Evolutionary conservation across 2,797 vertebrate species (phyloP).

Genomic region (Botia kubotai): DNA sequence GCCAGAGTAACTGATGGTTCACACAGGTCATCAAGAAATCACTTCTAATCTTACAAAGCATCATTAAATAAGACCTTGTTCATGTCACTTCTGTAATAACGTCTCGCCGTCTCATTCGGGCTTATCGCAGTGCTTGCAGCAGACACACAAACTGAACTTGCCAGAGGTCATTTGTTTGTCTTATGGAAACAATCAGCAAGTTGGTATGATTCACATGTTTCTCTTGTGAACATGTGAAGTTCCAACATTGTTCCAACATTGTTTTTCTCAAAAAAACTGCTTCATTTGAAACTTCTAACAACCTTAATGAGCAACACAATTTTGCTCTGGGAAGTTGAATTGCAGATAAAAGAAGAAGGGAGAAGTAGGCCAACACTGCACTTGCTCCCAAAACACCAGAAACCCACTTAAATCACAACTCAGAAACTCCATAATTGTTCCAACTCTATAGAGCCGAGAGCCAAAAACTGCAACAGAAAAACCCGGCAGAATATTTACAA

Average conservation of each 20-base stretch:
- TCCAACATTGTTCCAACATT: too few species aligned
- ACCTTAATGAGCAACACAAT: conserved; percentile 63
- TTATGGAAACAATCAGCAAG: not conserved
- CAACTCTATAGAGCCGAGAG: conserved; percentile 42
- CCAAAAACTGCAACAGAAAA: conserved; percentile 38
- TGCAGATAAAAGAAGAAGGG: conserved; percentile 63
- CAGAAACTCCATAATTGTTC: conserved; percentile 45
- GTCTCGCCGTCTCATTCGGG: conserved; percentile 4
- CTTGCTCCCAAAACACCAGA: conserved; percentile 67
- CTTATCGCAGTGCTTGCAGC: not conserved
- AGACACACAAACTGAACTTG: conserved; percentile 7
- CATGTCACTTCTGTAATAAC: conserved; percentile 56
- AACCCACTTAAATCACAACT: conserved; percentile 69
- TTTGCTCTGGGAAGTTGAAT: conserved; percentile 61
- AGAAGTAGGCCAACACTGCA: conserved; percentile 75
- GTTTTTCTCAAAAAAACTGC: conserved; percentile 27
- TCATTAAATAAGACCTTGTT: conserved; percentile 66
- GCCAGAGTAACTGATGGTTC: conserved; percentile 55
- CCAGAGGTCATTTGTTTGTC: not conserved
- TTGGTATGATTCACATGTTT: not conserved
- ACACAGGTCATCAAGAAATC: conserved; percentile 54
- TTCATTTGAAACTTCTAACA: conserved; percentile 58
- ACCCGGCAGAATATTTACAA: conserved; percentile 7
- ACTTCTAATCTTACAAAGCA: conserved; percentile 55
- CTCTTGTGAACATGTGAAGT: not conserved